These are phyloP conservation scores for Phylloscopus trochilus DNA, from an alignment of 2,113 vertebrate species.

Conservation along the genomic window DNA sequence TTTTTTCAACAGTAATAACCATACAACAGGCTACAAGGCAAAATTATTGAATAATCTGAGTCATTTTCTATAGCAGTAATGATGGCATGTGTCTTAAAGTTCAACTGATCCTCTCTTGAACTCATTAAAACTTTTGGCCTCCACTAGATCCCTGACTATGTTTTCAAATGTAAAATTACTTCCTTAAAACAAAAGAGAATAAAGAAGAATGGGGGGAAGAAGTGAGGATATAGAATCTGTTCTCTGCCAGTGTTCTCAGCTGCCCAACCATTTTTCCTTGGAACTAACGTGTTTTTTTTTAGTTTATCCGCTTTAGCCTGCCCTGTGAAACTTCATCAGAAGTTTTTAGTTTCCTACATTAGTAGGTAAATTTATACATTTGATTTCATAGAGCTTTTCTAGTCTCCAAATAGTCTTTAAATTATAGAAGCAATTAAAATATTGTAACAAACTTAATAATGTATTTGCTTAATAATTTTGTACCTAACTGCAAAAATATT, in stretches of 20 bases:
- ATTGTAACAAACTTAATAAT: background rate
- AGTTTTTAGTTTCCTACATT: background rate
- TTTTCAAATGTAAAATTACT: background rate
- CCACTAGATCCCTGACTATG: background rate
- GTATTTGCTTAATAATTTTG: background rate
- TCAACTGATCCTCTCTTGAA: background rate
- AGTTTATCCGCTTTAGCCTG: background rate
- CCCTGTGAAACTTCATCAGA: background rate
- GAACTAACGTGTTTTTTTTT: background rate
- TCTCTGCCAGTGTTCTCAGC: background rate
- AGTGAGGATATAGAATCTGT: background rate
- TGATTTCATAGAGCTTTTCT: background rate
- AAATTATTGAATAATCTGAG: background rate
- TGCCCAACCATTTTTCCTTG: background rate
- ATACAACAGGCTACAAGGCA: background rate
- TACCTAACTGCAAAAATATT: background rate
- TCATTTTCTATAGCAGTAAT: background rate
- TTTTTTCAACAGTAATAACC: background rate
- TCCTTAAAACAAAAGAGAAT: background rate
- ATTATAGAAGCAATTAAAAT: background rate
- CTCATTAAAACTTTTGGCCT: background rate
- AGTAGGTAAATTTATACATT: background rate
- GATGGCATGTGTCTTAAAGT: background rate
- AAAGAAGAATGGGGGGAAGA: background rate
- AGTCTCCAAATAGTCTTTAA: background rate